A percentile compares a stretch with the other conserved stretches of the same genome.
phyloP scores from a whole-genome alignment of 2,888 invertebrate genomes.

The Eupeodes luniger region DNA sequence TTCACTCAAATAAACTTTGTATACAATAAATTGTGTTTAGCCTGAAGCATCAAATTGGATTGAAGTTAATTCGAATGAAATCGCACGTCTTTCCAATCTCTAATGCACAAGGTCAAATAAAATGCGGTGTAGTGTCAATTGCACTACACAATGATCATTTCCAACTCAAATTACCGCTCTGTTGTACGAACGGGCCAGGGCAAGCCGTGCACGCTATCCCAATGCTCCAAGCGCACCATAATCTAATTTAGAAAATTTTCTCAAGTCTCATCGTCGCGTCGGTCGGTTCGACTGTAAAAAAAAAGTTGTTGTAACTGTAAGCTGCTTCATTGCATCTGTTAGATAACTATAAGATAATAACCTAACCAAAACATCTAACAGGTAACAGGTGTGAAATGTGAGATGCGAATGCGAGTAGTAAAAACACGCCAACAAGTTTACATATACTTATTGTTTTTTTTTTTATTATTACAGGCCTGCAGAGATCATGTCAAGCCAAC shows the following conservation, averaged over 20 bases:
- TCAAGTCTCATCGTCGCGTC: conserved; percentile 26
- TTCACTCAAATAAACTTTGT: not conserved
- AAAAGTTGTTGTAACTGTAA: not conserved
- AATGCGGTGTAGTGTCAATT: conserved; percentile 69
- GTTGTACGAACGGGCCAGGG: not conserved
- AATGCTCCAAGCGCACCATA: conserved; percentile 26
- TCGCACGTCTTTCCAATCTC: conserved; percentile 62
- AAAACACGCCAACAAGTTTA: conserved; percentile 3
- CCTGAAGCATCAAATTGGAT: not conserved
- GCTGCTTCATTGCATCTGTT: conserved; percentile 39
- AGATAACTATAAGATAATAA: conserved; percentile 39
- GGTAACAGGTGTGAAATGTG: conserved; percentile 68
- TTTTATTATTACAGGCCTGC: conserved; percentile 84
- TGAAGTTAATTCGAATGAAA: conserved; percentile 31
- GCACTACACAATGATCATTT: conserved; percentile 60
- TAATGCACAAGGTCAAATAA: conserved; percentile 62
- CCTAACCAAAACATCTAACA: conserved; percentile 1
- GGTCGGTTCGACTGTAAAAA: not conserved
- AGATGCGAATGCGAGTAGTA: conserved; percentile 60
- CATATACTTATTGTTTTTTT: conserved; percentile 47
- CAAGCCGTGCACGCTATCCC: too few species aligned
- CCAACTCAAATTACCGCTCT: conserved; percentile 59
- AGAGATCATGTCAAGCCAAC: conserved; percentile 85
- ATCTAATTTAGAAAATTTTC: conserved; percentile 52
- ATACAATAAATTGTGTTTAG: too few species aligned